Evolutionary conservation across 2,113 vertebrate genomes (phyloP).

Genomic region (Crypturellus undulatus): DNA sequence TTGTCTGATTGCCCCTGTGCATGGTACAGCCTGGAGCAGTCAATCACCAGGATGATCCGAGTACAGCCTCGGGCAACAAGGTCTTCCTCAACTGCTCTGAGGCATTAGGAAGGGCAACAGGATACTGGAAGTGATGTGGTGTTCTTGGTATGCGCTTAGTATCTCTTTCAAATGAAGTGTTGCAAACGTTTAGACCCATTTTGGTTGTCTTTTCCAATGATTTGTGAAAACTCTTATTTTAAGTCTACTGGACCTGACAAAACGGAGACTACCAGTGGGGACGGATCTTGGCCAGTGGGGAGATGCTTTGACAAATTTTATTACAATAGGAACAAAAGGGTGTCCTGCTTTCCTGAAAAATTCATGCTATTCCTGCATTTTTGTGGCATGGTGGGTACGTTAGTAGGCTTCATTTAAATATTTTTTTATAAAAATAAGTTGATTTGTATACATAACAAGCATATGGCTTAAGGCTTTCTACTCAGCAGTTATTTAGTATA

Average conservation of each 20-base stretch:
- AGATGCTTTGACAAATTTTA: neutral
- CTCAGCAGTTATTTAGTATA: constrained; percentile 3
- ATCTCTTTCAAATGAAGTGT: neutral
- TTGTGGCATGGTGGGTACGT: neutral
- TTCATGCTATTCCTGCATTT: neutral
- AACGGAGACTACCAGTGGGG: neutral
- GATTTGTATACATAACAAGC: constrained; percentile 10
- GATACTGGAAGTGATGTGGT: neutral
- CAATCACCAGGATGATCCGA: neutral
- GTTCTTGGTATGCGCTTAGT: neutral
- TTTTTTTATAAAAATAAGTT: neutral
- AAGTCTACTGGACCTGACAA: neutral
- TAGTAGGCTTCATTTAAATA: neutral
- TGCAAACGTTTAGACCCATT: neutral
- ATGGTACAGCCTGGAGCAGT: rapidly evolving
- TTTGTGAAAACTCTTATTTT: neutral
- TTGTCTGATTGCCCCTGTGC: neutral
- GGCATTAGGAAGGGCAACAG: neutral
- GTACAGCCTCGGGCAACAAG: neutral
- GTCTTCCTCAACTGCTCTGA: neutral
- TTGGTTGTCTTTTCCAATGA: rapidly evolving
- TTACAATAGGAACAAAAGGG: neutral
- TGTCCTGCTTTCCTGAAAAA: neutral
- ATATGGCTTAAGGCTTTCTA: neutral
- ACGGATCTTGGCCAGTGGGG: neutral